Evolutionary conservation across 2,113 vertebrate species (phyloP), one percentile per base, ranked within the genome.

Genomic region (Channa argus): DNA sequence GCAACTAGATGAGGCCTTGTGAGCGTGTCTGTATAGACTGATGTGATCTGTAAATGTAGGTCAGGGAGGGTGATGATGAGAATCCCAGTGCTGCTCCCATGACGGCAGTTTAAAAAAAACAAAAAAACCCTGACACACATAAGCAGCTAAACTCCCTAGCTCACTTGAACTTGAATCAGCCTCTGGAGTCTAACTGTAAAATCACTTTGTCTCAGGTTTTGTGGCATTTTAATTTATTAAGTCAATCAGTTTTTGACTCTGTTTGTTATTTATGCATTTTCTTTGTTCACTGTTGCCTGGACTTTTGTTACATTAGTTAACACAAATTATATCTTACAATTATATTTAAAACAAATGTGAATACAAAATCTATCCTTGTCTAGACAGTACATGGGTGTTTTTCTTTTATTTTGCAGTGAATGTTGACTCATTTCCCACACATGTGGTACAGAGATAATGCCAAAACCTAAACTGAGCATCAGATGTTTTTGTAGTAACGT

Each of bases 41-140:
- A 24, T 24, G 24, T 24, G 24, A 34, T 69, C 74, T 79, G 51
- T 59, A 69, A 87, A 90, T 87, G 80, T 90, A 86, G 81, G 83
- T 84, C 79, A 87, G 44, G 8, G 10, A 71, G 75, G 79, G 65
- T 86, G 75, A 60, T 86, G 87, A 92, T 89, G 91, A 93, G 82
- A 89, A 83, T 83, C 66, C 36, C 91, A 92, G 85, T 56, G 59
- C 72, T 54, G 41, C 63, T 83, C 72, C 65, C 78, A 46, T n/a
- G 46, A 65, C 61, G 50, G 62, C 72, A 24, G 80, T 58, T 76
- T 59, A 58, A 82, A 69, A 74, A 24, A 24, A 24, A n/a, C n/a
- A n/a, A 71, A 74, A 74, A 59, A 49, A 66, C 14, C 24, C 72
- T 73, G 51, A 24, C 39, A 7, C 52, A 73, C 61, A 45, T 46